Evolutionary conservation across 2,888 invertebrate genomes (phyloP).

Genomic region (Drosophila siamana): DNA sequence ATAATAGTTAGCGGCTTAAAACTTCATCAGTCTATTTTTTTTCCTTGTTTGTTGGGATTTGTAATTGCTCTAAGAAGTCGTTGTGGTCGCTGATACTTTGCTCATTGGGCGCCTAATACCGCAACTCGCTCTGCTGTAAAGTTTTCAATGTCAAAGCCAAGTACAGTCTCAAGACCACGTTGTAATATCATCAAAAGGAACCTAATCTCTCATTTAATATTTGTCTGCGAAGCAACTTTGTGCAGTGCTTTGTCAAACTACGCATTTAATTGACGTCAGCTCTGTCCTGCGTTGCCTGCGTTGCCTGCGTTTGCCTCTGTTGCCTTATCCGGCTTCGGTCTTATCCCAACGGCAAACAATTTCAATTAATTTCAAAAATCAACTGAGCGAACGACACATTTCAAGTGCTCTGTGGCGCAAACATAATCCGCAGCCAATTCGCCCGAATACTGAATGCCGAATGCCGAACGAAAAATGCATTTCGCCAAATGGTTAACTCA

Average conservation of each 20-base stretch:
- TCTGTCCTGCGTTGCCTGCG: not conserved
- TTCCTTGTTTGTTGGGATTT: not conserved
- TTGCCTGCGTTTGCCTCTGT: conserved; percentile 10
- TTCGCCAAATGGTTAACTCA: conserved; percentile 33
- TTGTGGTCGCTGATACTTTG: not conserved
- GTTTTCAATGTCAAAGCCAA: conserved; percentile 35
- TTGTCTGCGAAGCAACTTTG: conserved; percentile 24
- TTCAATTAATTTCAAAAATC: conserved; percentile 76
- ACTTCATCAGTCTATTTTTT: too few relatives aligned
- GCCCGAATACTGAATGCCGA: conserved; percentile 7
- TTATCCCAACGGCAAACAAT: conserved; percentile 57
- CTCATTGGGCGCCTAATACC: not conserved
- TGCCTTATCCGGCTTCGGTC: conserved; percentile 38
- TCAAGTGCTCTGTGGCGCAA: conserved; percentile 32
- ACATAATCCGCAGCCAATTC: conserved; percentile 48
- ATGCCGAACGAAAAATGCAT: conserved; percentile 50
- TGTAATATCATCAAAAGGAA: conserved; percentile 52
- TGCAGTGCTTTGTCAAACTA: conserved; percentile 50
- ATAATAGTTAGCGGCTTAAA: not conserved
- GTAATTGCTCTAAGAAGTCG: not conserved
- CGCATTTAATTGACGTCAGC: conserved; percentile 69
- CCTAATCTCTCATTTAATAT: conserved; percentile 27
- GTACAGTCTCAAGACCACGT: not conserved
- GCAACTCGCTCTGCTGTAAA: not conserved
- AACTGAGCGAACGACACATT: conserved; percentile 53